Evolutionary conservation across 2,797 vertebrate genomes (phyloP).

Genomic region (Cyprinella venusta): DNA sequence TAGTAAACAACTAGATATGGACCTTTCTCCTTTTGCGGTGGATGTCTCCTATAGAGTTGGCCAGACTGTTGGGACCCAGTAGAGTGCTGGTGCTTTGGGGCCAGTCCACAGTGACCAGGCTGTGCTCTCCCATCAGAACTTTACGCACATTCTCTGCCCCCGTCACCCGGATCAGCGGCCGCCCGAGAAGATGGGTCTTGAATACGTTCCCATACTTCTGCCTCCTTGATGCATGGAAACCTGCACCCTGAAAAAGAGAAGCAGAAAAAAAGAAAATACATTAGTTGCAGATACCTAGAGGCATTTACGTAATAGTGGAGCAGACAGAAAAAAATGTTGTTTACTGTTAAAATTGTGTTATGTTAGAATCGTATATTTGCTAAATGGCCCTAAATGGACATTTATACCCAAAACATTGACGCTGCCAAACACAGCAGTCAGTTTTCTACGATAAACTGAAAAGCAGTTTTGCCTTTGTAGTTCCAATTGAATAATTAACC

Average conservation of each 20-base stretch:
- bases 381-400: neutral
- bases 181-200: conserved; percentile 94
- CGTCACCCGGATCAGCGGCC: conserved; percentile 92
- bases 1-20: neutral
- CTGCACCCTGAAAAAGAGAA: conserved; percentile 79
- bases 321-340: too few relatives aligned
- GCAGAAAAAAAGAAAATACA: conserved; percentile 3
- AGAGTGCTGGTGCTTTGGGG: conserved; percentile 92
- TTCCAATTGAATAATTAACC: conserved; percentile 8
- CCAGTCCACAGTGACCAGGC: conserved; percentile 94
- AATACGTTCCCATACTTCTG: conserved; percentile 95
- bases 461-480: neutral
- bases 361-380: neutral
- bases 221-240: conserved; percentile 90
- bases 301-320: neutral
- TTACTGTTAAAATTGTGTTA: neutral
- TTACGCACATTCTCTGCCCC: conserved; percentile 94
- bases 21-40: conserved; percentile 91
- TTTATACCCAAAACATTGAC: neutral
- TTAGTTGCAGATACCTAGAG: neutral
- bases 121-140: conserved; percentile 95
- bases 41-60: conserved; percentile 96
- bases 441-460: neutral
- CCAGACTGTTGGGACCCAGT: conserved; percentile 92
- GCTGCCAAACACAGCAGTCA: neutral